Conservation (phyloP, 2,888 invertebrate genomes). For the Volucella bombylans region DNA sequence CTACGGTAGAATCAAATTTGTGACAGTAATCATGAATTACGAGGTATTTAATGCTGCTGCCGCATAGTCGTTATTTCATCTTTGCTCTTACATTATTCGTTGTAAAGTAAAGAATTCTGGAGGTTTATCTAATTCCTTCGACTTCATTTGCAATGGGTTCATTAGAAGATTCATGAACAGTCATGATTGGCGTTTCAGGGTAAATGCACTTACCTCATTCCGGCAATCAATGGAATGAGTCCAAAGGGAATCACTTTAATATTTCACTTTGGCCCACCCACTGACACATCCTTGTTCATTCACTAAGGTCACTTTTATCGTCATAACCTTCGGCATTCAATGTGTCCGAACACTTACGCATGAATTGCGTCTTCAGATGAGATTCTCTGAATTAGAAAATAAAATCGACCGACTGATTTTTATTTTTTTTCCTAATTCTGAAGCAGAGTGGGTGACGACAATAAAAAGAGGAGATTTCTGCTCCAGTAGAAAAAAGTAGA, state of each 20-base stretch:
- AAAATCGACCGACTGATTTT: not conserved
- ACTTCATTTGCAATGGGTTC: constrained; percentile 34
- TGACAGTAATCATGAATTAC: constrained; percentile 52
- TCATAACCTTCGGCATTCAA: not conserved
- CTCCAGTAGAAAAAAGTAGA: constrained; percentile 16
- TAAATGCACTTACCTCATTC: constrained; percentile 9
- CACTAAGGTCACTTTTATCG: constrained; percentile 29
- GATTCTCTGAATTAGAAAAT: constrained; percentile 5
- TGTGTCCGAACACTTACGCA: constrained; percentile 3
- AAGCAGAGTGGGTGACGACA: not conserved
- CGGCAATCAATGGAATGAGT: not conserved
- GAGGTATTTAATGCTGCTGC: constrained; percentile 27
- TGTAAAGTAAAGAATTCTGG: not conserved
- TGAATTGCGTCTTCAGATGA: constrained; percentile 7
- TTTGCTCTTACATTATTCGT: constrained; percentile 14
- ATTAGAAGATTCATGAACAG: constrained; percentile 15
- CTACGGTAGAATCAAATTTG: constrained; percentile 17
- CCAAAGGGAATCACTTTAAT: not conserved
- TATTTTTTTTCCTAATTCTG: no score
- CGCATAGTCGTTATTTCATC: constrained; percentile 12
- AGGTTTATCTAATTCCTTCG: not conserved
- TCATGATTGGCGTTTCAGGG: not conserved
- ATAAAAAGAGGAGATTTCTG: constrained; percentile 3
- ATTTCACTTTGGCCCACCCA: not conserved
- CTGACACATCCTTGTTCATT: not conserved